Percentiles rank a stretch among this genome's conserved stretches.
phyloP scores from a whole-genome alignment of 1,140 invertebrate species.

The Spodoptera litura region DNA sequence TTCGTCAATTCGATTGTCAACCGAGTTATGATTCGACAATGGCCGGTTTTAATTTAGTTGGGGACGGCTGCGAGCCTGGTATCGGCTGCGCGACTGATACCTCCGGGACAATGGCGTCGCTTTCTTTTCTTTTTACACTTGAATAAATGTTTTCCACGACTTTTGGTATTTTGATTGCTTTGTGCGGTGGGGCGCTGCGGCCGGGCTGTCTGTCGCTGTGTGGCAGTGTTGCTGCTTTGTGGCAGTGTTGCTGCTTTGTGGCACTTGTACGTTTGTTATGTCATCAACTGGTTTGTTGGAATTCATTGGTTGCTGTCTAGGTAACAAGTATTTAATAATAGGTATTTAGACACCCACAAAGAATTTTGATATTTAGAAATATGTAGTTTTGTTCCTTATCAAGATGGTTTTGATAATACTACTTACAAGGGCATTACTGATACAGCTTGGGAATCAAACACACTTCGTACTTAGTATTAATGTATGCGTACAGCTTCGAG shows the following conservation, averaged over 20 bases:
- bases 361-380: too few species aligned
- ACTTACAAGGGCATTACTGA: too few species aligned
- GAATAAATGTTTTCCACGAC: conserved; percentile 33
- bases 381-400: too few species aligned
- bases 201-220: not conserved
- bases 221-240: not conserved
- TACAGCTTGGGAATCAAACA: too few species aligned
- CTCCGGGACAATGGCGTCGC: conserved; percentile 14
- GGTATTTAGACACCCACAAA: too few species aligned
- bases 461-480: too few species aligned
- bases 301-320: not conserved
- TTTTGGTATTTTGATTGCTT: conserved; percentile 29
- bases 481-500: too few species aligned
- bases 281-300: not conserved
- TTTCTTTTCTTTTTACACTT: conserved; percentile 34
- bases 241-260: not conserved
- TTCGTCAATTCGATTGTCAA: conserved; percentile 48
- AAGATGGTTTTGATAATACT: too few species aligned
- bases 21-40: conserved; percentile 43
- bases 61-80: conserved; percentile 10
- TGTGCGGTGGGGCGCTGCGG: not conserved
- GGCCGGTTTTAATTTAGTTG: conserved; percentile 35
- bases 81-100: conserved; percentile 22
- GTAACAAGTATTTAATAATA: not conserved
- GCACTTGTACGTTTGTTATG: conserved; percentile 5